phyloP scores from a whole-genome alignment of 2,888 invertebrate genomes.

The Acleris sparsana region DNA sequence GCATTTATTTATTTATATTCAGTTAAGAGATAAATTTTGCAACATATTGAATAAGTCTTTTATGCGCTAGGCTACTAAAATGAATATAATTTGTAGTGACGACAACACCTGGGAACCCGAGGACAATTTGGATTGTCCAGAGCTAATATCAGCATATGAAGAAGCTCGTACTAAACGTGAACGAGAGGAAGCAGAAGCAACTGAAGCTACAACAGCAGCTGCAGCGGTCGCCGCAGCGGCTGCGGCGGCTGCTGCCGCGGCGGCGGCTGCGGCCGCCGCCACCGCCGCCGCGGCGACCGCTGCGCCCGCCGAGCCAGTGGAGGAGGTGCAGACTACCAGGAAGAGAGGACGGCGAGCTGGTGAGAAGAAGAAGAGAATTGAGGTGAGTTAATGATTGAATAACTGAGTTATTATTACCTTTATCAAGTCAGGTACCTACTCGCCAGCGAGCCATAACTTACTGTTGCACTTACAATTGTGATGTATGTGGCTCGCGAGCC shows the following conservation, averaged over 20 bases:
- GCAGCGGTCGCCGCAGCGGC: slow-evolving; percentile 41
- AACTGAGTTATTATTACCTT: too few relatives aligned
- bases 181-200: slow-evolving; percentile 52
- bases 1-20: too few relatives aligned
- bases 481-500: too few relatives aligned
- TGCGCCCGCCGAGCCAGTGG: slow-evolving; percentile 59
- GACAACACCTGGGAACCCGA: slow-evolving; percentile 95
- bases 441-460: too few relatives aligned
- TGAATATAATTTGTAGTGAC: slow-evolving; percentile 66
- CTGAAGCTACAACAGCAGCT: slow-evolving; percentile 39
- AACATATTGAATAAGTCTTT: too few relatives aligned
- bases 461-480: too few relatives aligned
- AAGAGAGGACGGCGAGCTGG: slow-evolving; percentile 28
- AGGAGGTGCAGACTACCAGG: slow-evolving; percentile 48
- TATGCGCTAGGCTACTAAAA: too few relatives aligned
- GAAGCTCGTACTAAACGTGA: slow-evolving; percentile 81
- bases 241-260: slow-evolving; percentile 48
- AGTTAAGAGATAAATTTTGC: too few relatives aligned
- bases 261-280: slow-evolving; percentile 57
- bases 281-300: slow-evolving; percentile 42
- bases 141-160: slow-evolving; percentile 88
- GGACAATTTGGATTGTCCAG: slow-evolving; percentile 91
- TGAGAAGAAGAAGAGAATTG: slow-evolving; percentile 40
- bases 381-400: slow-evolving; percentile 18
- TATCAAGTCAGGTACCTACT: too few relatives aligned